Conservation (phyloP, 1,140 invertebrate genomes). For the Trichoplusia ni region DNA sequence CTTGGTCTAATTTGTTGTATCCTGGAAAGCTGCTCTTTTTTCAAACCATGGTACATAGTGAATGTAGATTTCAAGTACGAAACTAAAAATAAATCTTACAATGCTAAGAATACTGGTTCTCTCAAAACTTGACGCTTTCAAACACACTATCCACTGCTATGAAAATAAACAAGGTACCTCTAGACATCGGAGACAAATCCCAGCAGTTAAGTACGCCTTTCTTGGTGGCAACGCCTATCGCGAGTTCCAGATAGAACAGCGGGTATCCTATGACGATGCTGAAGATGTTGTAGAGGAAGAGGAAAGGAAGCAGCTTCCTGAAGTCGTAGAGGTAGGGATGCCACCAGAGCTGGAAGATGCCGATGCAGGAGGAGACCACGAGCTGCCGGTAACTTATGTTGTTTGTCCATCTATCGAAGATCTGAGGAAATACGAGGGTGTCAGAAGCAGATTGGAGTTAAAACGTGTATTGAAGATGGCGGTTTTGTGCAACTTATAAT, state of each 20-base stretch:
- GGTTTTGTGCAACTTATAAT: no score
- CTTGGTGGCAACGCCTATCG: conserved; percentile 64
- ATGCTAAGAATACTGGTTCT: no score
- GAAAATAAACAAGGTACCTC: conserved; percentile 49
- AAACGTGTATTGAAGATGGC: no score
- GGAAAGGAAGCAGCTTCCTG: conserved; percentile 56
- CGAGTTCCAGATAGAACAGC: conserved; percentile 67
- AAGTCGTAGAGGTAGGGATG: conserved; percentile 70
- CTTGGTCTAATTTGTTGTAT: no score
- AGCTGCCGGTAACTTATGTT: conserved; percentile 72
- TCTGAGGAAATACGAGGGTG: conserved; percentile 31
- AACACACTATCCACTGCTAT: no score
- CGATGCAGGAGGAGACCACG: conserved; percentile 66
- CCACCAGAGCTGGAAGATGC: conserved; percentile 72
- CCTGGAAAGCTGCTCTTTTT: no score
- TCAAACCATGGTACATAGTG: no score
- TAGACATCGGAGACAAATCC: conserved; percentile 65
- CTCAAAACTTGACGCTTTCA: no score
- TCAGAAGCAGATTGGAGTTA: background rate
- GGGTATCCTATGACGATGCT: conserved; percentile 66
- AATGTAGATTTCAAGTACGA: no score
- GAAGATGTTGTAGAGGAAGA: conserved; percentile 68
- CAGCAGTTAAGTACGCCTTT: conserved; percentile 69
- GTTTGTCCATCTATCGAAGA: conserved; percentile 67
- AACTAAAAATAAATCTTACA: no score